phyloP scores from a whole-genome alignment of 2,113 vertebrate species.

The Sinosuthora webbiana region DNA sequence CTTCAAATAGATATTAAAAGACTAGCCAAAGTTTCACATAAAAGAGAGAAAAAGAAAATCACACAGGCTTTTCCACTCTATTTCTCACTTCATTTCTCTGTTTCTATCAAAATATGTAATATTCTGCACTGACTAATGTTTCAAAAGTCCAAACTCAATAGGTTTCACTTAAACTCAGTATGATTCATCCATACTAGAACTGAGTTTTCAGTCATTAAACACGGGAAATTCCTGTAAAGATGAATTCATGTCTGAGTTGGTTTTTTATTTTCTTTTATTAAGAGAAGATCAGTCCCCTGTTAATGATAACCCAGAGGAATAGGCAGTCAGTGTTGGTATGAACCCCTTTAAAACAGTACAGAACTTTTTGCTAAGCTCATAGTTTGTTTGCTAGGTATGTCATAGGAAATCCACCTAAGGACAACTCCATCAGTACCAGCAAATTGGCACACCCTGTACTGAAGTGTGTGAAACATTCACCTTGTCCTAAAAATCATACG shows the following conservation, averaged over 20 bases:
- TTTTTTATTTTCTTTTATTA: slow-evolving; percentile 33
- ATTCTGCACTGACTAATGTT: slow-evolving; percentile 55
- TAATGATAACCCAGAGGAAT: neutral
- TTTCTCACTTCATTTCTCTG: slow-evolving; percentile 69
- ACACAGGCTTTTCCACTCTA: slow-evolving; percentile 56
- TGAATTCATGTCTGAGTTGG: neutral
- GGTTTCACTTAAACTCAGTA: slow-evolving; percentile 52
- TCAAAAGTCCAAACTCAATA: slow-evolving; percentile 8
- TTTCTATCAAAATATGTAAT: slow-evolving; percentile 56
- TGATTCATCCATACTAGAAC: slow-evolving; percentile 61
- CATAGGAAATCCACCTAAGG: neutral
- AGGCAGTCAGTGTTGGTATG: neutral
- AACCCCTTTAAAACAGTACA: neutral
- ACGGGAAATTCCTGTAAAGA: slow-evolving; percentile 64
- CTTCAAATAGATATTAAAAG: slow-evolving; percentile 56
- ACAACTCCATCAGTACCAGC: neutral
- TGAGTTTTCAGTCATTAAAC: slow-evolving; percentile 45
- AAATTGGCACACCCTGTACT: neutral
- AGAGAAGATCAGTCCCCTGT: neutral
- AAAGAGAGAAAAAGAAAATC: neutral
- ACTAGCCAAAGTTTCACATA: slow-evolving; percentile 44
- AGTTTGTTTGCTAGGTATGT: neutral
- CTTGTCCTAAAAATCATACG: neutral
- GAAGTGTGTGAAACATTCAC: neutral
- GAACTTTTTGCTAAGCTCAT: neutral